These are phyloP conservation scores for Drosophila borealis DNA, from an alignment of 2,888 invertebrate genomes.

Conservation along the genomic window DNA sequence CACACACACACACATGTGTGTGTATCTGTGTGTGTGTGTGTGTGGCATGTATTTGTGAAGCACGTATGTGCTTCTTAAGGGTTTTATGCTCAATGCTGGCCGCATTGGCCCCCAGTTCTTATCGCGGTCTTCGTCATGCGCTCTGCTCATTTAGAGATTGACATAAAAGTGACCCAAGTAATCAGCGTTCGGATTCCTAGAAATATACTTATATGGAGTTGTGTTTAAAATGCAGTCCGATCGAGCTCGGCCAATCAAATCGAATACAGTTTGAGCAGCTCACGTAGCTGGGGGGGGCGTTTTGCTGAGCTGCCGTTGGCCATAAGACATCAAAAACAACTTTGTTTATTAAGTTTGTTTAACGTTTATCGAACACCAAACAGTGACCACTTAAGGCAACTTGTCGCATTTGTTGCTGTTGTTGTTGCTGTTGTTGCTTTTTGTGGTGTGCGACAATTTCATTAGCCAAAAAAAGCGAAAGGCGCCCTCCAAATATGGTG, in stretches of 20 bases:
- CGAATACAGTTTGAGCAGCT: slow-evolving; percentile 30
- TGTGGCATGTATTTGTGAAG: neutral
- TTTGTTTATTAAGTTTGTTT: slow-evolving; percentile 44
- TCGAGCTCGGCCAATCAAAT: neutral
- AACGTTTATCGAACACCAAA: slow-evolving; percentile 51
- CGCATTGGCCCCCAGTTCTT: slow-evolving; percentile 22
- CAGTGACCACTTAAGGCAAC: slow-evolving; percentile 64
- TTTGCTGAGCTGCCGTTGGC: slow-evolving; percentile 47
- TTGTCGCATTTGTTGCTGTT: slow-evolving; percentile 30
- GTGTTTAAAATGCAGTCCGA: slow-evolving; percentile 20
- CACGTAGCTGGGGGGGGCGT: slow-evolving; percentile 33
- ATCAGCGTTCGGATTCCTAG: slow-evolving; percentile 36
- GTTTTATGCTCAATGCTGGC: slow-evolving; percentile 20
- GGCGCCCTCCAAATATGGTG: slow-evolving; percentile 56
- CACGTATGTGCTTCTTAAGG: slow-evolving; percentile 21
- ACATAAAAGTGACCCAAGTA: slow-evolving; percentile 26
- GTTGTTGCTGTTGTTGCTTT: slow-evolving; percentile 27
- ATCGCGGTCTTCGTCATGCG: slow-evolving; percentile 29
- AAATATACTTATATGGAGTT: slow-evolving; percentile 6
- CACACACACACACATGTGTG: slow-evolving; percentile 25
- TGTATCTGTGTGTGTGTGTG: neutral
- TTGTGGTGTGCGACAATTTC: slow-evolving; percentile 70
- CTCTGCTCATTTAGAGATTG: slow-evolving; percentile 45
- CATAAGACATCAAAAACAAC: slow-evolving; percentile 18
- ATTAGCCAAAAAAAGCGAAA: slow-evolving; percentile 74